phyloP scores from a whole-genome alignment of 1,140 invertebrate species.

The Choristoneura fumiferana region DNA sequence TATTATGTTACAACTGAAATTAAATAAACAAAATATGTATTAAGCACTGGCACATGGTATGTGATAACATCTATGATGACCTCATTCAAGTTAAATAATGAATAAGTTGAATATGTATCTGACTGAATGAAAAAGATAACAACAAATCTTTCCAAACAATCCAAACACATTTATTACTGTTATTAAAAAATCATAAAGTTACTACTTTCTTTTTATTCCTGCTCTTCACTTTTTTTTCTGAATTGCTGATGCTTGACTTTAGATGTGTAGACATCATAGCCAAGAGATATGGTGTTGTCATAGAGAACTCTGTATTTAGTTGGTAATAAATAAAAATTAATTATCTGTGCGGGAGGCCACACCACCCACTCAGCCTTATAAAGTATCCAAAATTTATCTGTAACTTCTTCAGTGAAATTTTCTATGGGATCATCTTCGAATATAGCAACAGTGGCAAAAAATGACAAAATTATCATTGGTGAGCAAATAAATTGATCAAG shows the following conservation, averaged over 20 bases:
- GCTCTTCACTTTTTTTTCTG: slow-evolving; percentile 19
- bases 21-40: too few relatives aligned
- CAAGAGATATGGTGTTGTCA: slow-evolving; percentile 91
- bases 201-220: not conserved
- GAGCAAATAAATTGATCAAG: slow-evolving; percentile 93
- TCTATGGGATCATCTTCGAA: slow-evolving; percentile 82
- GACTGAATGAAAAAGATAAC: not conserved
- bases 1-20: too few relatives aligned
- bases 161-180: too few relatives aligned
- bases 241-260: slow-evolving; percentile 84
- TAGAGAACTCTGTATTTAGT: slow-evolving; percentile 90
- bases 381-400: slow-evolving; percentile 86
- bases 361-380: slow-evolving; percentile 89
- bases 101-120: slow-evolving; percentile 7
- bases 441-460: slow-evolving; percentile 87
- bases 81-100: not conserved
- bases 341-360: slow-evolving; percentile 85
- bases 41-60: too few relatives aligned
- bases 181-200: not conserved
- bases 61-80: too few relatives aligned
- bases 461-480: slow-evolving; percentile 87
- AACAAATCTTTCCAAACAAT: too few relatives aligned
- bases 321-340: slow-evolving; percentile 92
- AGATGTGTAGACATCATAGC: slow-evolving; percentile 94
- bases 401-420: slow-evolving; percentile 84